Evolutionary conservation across 2,797 vertebrate species (phyloP).

Genomic region (Salmo trutta): DNA sequence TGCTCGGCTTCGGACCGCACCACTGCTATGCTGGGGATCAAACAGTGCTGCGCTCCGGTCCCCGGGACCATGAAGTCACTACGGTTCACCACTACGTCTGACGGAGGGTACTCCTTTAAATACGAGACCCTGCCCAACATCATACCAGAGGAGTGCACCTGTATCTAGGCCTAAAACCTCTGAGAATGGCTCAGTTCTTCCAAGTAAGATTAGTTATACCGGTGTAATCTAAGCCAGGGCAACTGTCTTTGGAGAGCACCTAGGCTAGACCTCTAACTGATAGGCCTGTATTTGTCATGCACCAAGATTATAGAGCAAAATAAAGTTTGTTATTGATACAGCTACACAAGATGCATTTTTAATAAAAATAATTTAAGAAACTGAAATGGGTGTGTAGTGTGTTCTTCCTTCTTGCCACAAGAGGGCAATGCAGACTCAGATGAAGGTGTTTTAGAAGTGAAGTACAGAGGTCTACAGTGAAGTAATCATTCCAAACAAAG

Average conservation of each 20-base stretch:
- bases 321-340: background rate
- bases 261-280: background rate
- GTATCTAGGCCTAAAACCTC: slow-evolving; percentile 43
- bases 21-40: slow-evolving; percentile 75
- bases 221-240: no score
- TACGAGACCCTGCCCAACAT: slow-evolving; percentile 81
- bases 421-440: background rate
- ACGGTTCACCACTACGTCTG: slow-evolving; percentile 87
- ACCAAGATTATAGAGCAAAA: background rate
- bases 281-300: background rate
- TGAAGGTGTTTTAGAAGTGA: background rate
- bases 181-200: no score
- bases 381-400: background rate
- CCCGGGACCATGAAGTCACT: slow-evolving; percentile 87
- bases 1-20: slow-evolving; percentile 74
- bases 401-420: background rate
- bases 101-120: slow-evolving; percentile 89
- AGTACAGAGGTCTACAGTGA: background rate
- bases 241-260: background rate
- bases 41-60: slow-evolving; percentile 86
- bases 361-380: background rate
- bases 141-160: slow-evolving; percentile 89
- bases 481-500: background rate
- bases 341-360: background rate
- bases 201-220: background rate